Base-by-base conservation (phyloP, 2,888 invertebrate genomes). In the Pachymerium ferrugineum region DNA sequence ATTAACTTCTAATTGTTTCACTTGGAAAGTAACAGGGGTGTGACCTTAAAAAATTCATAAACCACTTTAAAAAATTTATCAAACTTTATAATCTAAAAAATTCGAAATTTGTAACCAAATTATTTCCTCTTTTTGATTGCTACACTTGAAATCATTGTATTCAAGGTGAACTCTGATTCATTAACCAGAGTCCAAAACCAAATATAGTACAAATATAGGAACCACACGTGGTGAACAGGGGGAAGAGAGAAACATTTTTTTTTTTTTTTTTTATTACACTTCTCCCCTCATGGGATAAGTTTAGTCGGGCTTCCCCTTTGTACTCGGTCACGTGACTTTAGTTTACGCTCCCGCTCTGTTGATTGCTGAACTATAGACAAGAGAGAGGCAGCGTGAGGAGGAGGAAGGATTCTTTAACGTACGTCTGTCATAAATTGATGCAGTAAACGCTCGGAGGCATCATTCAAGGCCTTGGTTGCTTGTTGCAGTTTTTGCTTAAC, bases 171-270 rank as follows among this genome's bases (percentile, higher is more conserved):
- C n/a, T n/a, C n/a, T n/a, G n/a, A n/a, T n/a, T n/a, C n/a, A n/a
- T n/a, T n/a, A n/a, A n/a, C n/a, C n/a, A n/a, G n/a, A n/a, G 47
- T 22, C 38, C 38, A 12, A 38, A 4, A 25, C 3, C 25, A 54
- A 54, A 54, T 47, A 54, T 54, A 54, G 54, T 54, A 22, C 25
- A 47, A 54, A 54, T n/a, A n/a, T n/a, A n/a, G n/a, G n/a, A 54
- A 22, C 22, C 54, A 54, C 12, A 54, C 28, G 54, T 19, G 25
- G 8, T 25, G 16, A 16, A 16, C 12, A 25, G 54, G 54, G n/a
- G 54, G 54, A 25, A 47, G 19, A 16, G 47, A 14, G n/a, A n/a
- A n/a, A n/a, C n/a, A n/a, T n/a, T n/a, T n/a, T n/a, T n/a, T n/a
- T n/a, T n/a, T n/a, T n/a, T n/a, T n/a, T n/a, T n/a, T 16, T 14